phyloP scores from a whole-genome alignment of 1,140 invertebrate species.

The Delia radicum region DNA sequence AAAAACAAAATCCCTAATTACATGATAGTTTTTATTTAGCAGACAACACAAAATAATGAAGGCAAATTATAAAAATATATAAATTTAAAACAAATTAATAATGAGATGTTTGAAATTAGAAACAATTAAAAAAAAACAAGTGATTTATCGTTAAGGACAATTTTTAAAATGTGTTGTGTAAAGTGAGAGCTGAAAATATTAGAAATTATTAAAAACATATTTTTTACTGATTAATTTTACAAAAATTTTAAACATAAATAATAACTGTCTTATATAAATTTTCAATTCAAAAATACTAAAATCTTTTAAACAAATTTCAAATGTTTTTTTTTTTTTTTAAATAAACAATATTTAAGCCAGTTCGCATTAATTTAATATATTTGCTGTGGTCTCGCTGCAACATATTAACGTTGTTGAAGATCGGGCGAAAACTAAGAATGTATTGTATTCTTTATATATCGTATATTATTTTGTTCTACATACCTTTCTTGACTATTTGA shows the following conservation, averaged over 20 bases:
- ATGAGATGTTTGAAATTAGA: conserved; percentile 10
- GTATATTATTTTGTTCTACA: conserved; percentile 17
- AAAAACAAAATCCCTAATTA: background rate
- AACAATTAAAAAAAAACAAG: background rate
- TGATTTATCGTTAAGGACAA: background rate
- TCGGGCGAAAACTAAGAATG: too few species aligned
- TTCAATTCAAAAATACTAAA: too few species aligned
- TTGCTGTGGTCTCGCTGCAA: too few species aligned
- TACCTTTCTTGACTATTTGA: conserved; percentile 62
- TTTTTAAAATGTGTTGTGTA: conserved; percentile 8
- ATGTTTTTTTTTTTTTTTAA: too few species aligned
- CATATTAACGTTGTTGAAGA: too few species aligned
- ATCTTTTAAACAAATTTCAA: too few species aligned
- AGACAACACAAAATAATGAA: background rate
- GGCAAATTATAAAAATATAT: background rate
- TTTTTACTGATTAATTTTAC: too few species aligned
- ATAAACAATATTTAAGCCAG: too few species aligned
- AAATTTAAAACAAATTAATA: background rate
- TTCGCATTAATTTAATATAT: too few species aligned
- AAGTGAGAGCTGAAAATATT: background rate
- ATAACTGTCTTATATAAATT: too few species aligned
- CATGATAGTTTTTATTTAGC: background rate
- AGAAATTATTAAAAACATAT: background rate
- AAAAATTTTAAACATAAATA: too few species aligned
- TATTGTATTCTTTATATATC: too few species aligned